Conservation (phyloP, 2,797 vertebrate species). For the Ispidina picta region DNA sequence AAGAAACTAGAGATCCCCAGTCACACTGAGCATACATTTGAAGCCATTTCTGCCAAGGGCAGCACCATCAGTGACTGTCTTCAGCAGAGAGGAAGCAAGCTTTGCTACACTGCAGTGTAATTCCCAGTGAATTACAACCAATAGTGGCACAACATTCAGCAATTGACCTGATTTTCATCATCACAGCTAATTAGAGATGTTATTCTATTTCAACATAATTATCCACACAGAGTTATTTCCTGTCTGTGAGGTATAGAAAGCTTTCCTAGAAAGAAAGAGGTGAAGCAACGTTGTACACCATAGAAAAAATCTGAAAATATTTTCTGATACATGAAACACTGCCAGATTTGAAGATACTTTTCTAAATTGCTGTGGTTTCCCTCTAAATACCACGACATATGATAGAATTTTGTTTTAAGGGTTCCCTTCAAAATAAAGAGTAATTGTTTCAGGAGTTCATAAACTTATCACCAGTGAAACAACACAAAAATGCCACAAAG, state of each 20-base stretch:
- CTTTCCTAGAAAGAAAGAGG: slow-evolving; percentile 41
- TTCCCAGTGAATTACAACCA: slow-evolving; percentile 13
- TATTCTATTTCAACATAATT: slow-evolving; percentile 43
- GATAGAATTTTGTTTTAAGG: not conserved
- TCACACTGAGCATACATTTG: not conserved
- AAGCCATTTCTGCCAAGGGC: slow-evolving; percentile 2
- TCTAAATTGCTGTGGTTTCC: not conserved
- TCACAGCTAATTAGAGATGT: not conserved
- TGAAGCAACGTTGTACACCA: not conserved
- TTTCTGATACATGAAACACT: not conserved
- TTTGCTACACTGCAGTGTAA: not conserved
- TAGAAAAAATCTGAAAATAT: not conserved
- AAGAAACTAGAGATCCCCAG: not conserved
- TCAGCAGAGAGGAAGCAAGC: not conserved
- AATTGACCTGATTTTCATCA: slow-evolving; percentile 10
- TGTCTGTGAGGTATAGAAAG: not conserved
- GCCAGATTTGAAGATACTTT: not conserved
- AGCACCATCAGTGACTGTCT: not conserved
- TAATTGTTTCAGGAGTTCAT: not conserved
- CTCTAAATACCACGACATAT: not conserved
- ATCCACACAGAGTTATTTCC: slow-evolving; percentile 10
- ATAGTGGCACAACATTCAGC: not conserved
- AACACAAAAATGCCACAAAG: not conserved
- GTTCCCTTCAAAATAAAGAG: not conserved
- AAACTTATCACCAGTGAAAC: not conserved